Conservation (phyloP, 2,113 vertebrate species). For the Gavia stellata region DNA sequence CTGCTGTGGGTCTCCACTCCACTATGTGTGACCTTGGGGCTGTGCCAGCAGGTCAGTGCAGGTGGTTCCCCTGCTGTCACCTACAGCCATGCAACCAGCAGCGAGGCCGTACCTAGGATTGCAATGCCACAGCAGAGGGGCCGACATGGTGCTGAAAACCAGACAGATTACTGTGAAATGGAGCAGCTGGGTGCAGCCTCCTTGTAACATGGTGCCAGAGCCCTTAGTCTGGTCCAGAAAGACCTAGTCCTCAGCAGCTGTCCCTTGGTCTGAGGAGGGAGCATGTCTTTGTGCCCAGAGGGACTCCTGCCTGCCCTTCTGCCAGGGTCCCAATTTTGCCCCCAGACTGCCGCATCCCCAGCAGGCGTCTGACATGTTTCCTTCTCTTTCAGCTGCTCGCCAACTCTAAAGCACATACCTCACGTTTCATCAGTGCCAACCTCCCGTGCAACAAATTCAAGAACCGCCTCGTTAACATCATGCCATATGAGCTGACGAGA, state of each 20-base stretch:
- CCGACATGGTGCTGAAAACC: rapidly evolving
- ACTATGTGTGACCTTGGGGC: background rate
- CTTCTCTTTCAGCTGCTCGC: constrained; percentile 81
- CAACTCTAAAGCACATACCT: constrained; percentile 91
- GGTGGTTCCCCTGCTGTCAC: background rate
- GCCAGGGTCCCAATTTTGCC: rapidly evolving
- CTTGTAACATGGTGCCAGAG: background rate
- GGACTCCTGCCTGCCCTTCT: background rate
- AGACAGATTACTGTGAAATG: background rate
- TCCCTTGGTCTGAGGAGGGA: background rate
- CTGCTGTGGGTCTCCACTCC: background rate
- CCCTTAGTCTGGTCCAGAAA: background rate
- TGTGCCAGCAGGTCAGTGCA: background rate
- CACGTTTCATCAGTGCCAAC: constrained; percentile 95
- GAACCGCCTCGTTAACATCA: constrained; percentile 94
- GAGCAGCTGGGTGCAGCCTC: background rate
- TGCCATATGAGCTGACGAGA: constrained; percentile 92
- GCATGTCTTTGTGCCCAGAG: rapidly evolving
- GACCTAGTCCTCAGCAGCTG: background rate
- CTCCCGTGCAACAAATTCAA: constrained; percentile 98
- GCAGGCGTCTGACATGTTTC: background rate
- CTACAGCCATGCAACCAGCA: background rate
- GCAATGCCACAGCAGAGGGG: background rate
- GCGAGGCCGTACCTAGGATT: background rate
- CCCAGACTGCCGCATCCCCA: background rate